Conservation (phyloP, 2,888 invertebrate species). For the Megalurothrips usitatus region DNA sequence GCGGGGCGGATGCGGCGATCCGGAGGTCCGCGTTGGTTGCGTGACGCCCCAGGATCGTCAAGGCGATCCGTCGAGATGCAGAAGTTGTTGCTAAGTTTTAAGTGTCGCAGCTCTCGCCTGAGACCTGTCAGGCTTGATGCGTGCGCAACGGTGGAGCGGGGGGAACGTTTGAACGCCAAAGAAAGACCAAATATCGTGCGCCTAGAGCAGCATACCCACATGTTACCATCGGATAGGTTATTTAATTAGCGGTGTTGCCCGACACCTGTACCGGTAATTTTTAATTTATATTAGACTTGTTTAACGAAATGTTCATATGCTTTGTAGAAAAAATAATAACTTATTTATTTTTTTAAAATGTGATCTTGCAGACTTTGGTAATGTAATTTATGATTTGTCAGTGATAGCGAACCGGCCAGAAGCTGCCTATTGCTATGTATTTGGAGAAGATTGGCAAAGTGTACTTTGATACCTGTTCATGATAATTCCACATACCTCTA, state of each 20-base stretch:
- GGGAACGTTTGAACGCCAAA: neutral
- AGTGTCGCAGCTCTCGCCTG: too few species aligned
- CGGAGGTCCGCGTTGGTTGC: neutral
- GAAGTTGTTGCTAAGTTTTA: too few species aligned
- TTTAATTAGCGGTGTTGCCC: neutral
- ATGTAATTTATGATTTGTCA: neutral
- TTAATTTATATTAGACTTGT: conserved; percentile 3
- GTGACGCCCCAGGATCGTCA: neutral
- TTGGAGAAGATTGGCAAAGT: neutral
- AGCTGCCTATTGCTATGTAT: neutral
- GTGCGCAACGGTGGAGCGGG: neutral
- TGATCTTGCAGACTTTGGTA: neutral
- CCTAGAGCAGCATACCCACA: conserved; percentile 9
- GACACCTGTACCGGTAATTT: conserved; percentile 16
- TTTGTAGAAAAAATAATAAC: conserved; percentile 14
- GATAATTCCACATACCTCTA: neutral
- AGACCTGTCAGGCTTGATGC: too few species aligned
- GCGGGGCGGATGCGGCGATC: neutral
- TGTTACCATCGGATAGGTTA: conserved; percentile 7
- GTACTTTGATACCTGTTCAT: neutral
- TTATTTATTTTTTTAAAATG: conserved; percentile 21
- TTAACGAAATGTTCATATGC: conserved; percentile 10
- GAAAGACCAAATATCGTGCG: neutral
- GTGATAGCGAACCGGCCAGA: neutral
- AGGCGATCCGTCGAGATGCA: too few species aligned